Conservation (phyloP, 2,888 invertebrate genomes). For the Mimumesa dahlbomi region DNA sequence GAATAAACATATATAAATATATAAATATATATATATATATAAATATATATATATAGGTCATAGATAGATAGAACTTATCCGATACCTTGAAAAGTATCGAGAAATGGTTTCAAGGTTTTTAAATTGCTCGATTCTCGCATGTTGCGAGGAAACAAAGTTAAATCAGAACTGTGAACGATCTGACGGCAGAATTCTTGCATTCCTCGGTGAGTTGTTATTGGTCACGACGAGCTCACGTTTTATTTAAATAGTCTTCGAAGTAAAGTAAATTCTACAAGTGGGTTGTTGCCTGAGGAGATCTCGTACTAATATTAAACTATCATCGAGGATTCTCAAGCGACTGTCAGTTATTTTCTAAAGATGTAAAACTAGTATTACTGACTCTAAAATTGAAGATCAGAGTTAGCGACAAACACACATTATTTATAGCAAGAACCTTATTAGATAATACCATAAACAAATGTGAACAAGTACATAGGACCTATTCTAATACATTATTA, state of each 20-base stretch:
- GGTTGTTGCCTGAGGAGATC: constrained; percentile 56
- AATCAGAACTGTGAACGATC: constrained; percentile 69
- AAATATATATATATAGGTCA: constrained; percentile 57
- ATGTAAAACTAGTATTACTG: constrained; percentile 75
- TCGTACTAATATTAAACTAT: constrained; percentile 46
- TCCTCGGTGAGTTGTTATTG: constrained; percentile 57
- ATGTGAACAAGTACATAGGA: constrained; percentile 75
- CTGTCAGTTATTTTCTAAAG: constrained; percentile 76
- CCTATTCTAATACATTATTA: constrained; percentile 76
- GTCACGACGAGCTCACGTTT: constrained; percentile 43
- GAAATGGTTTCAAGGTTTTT: constrained; percentile 72
- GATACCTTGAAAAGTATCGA: constrained; percentile 68
- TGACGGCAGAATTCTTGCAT: constrained; percentile 66
- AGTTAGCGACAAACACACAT: constrained; percentile 73
- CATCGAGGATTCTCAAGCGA: constrained; percentile 62
- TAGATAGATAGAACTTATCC: constrained; percentile 74
- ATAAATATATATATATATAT: constrained; percentile 57
- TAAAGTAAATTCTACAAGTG: constrained; percentile 36
- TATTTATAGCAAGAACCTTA: constrained; percentile 75
- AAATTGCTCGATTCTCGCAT: constrained; percentile 71
- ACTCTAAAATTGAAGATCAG: constrained; percentile 68
- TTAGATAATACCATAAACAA: constrained; percentile 75
- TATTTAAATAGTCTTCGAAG: constrained; percentile 55
- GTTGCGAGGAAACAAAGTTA: constrained; percentile 67
- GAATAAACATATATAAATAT: constrained; percentile 66